phyloP scores from a whole-genome alignment of 2,888 invertebrate genomes.

The Patella depressa region DNA sequence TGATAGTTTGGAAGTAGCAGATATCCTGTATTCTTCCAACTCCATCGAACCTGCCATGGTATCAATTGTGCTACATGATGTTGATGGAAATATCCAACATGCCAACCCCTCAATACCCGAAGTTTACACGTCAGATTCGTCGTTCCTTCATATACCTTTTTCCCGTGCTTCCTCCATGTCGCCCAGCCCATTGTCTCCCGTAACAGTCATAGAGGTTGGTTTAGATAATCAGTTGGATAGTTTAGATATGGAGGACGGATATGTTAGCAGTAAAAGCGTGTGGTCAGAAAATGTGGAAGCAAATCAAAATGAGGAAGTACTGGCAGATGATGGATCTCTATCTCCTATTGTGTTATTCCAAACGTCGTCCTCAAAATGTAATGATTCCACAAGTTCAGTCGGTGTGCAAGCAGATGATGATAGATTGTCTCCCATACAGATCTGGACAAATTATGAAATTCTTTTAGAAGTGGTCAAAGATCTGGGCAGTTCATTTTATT shows the following conservation, averaged over 20 bases:
- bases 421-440: conserved; percentile 42
- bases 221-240: conserved; percentile 65
- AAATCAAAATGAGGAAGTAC: conserved; percentile 23
- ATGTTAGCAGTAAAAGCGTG: conserved; percentile 27
- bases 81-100: conserved; percentile 30
- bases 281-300: not conserved
- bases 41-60: conserved; percentile 48
- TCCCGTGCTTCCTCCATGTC: conserved; percentile 39
- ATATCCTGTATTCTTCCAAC: conserved; percentile 43
- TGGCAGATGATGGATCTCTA: conserved; percentile 36
- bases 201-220: conserved; percentile 65
- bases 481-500: conserved; percentile 36
- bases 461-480: conserved; percentile 32
- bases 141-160: conserved; percentile 38
- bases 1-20: conserved; percentile 57
- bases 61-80: conserved; percentile 51
- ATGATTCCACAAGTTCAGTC: not conserved
- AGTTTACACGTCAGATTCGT: conserved; percentile 31
- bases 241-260: conserved; percentile 52
- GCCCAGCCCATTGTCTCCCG: conserved; percentile 54
- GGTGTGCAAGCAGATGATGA: conserved; percentile 42
- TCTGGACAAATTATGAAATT: conserved; percentile 32
- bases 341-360: conserved; percentile 33
- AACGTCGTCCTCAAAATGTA: not conserved
- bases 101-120: conserved; percentile 26